Evolutionary conservation across 2,888 invertebrate species (phyloP), one percentile per base, ranked within the genome.

Genomic region (Sesia bembeciformis): DNA sequence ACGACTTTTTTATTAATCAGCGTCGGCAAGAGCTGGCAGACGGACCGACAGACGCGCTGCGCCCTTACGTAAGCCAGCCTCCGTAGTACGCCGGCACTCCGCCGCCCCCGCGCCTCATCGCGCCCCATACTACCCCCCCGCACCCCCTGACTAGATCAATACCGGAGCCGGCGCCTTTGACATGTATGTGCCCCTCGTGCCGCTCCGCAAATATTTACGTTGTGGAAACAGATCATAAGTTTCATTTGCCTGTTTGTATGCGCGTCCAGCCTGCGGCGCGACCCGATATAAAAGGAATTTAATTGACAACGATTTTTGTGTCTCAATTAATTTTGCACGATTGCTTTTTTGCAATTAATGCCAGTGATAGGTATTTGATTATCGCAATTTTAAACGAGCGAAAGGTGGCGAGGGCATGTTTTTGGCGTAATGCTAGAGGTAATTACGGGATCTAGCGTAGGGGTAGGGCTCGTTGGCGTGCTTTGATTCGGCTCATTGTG

Each of bases 141-240:
- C 57, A 56, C 55, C 54, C 54, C 56, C 57, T 57, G 40, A 74
- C 79, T 83, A 86, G 87, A 88, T 89, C 88, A 88, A 89, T 89
- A 89, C 86, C 81, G 77, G 74, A 79, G 83, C 81, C 84, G 81
- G 81, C 78, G 84, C 87, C 85, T 87, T 87, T 87, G 88, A 87
- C 88, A 88, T 86, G 86, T 86, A 87, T 86, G 86, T 86, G 86
- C 84, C 82, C 80, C 76, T 77, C 81, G 76, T 78, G 79, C 79
- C 78, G 71, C 79, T 78, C 81, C 68, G 83, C 86, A 83, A 88
- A 89, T 89, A 88, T 88, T 88, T 89, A 88, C 86, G 80, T 82
- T 83, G 81, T 78, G 82, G 81, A 78, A 83, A 81, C 86, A 79
- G 85, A 84, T 86, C 85, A 85, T 86, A 86, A 84, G 81, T 83